Evolutionary conservation across 2,113 vertebrate genomes (phyloP), one percentile per base, ranked within the genome.

Genomic region (Dicaeum eximium): DNA sequence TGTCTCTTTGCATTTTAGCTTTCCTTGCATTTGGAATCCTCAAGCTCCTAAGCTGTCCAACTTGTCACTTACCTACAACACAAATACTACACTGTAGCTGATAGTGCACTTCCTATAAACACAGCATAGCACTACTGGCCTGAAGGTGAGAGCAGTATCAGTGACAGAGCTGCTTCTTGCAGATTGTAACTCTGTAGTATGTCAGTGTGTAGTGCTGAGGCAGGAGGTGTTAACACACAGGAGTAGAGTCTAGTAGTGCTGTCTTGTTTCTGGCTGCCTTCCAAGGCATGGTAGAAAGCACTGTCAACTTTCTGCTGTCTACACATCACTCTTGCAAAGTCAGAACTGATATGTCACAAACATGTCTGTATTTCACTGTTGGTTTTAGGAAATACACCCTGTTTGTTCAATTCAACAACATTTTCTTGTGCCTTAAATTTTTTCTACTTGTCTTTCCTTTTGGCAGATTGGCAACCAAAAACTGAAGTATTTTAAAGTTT

Each of bases 171-270:
- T 78, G 7, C 51, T 75, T 28, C 60, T 79, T 58, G 35, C 21
- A 30, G 51, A 17, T 17, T 58, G 2, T 15, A 33, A 45, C 47
- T 79, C 51, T 1, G 0, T 25, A 19, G 21, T 40, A 1, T 21
- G 15, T 25, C 45, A 4, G 17, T 19, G 44, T 64, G 78, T 53
- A 27, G 33, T 33, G 65, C 78, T 65, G 51, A 54, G 57, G 44
- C 25, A 18, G 51, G 67, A 62, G 73, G 47, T 92, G 85, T 37
- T 51, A 62, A 22, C 30, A 27, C 6, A 3, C 25, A 10, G 18
- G 9, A 70, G 42, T 31, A 38, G 10, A 30, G 13, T 18, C 24
- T 42, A 6, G 31, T 38, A 74, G 53, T 66, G 48, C 56, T 50
- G 10, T 25, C 56, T 54, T 54, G 51, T 48, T 81, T 66, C 69